Base-by-base conservation (phyloP, 2,113 vertebrate genomes). In the Silurus glanis region DNA sequence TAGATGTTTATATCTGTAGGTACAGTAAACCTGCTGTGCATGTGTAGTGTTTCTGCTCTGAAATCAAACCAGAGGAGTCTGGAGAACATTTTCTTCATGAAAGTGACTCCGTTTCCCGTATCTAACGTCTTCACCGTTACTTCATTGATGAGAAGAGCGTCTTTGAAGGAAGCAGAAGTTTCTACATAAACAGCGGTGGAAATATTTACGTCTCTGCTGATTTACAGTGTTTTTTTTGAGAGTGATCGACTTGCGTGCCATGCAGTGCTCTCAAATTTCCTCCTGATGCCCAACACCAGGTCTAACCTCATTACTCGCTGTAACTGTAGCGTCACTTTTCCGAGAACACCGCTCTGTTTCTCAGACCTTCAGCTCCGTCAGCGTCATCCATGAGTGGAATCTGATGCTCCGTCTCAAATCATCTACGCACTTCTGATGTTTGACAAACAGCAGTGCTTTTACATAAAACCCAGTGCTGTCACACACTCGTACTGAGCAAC, bases 261-360 rank as follows among this genome's bases (percentile, higher is more conserved):
- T 51, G 16, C 23, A 28, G 19, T 64, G 71, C 58, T 79, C 76
- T 86, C 3, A 80, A 80, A 86, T n/a, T 25, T 51, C 71, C 82
- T 89, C 75, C 80, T 66, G 16, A 51, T 66, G 61, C 59, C 21
- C 45, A 25, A 66, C 45, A 66, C 61, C 61, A 66, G 80, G 21
- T n/a, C 80, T 3, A 53, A n/a, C 6, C 61, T 82, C 59, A 66
- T 87, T 85, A 79, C 76, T 55, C 75, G 12, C 51, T 51, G 86
- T 64, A 71, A 58, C 67, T 87, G 47, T 79, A 85, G 61, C 53
- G 51, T 28, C 55, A 53, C 49, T 25, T 84, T 58, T 74, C 37
- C 53, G 45, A 82, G 82, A 71, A 55, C 21, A 21, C n/a, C 76
- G 56, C 55, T 59, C 55, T 37, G 76, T 79, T 79, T 79, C 76